Evolutionary conservation across 2,797 vertebrate species (phyloP), one percentile per base, ranked within the genome.

Genomic region (Eleutherodactylus coqui): DNA sequence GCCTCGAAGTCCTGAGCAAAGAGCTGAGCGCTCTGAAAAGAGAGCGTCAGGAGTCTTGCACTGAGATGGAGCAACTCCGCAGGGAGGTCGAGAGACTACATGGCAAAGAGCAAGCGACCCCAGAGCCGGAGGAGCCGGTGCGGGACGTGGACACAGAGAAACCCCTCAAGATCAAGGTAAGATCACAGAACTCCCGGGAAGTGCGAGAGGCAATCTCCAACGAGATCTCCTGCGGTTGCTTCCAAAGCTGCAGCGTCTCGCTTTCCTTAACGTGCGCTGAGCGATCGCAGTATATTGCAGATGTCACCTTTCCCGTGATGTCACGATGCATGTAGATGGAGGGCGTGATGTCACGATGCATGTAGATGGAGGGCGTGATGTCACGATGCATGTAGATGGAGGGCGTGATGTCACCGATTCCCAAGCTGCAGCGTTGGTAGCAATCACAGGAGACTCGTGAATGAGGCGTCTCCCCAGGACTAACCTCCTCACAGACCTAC

Each of bases 1-100:
- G 96, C 0, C 94, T 99, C 38, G 97, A 98, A 79, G 91, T 95
- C 2, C 94, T 99, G 75, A 97, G 96, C 92, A 98, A 95, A 87
- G 97, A 99, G 90, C 94, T 99, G 88, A 96, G 95, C 0, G 90
- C 95, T 0, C 93, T 96, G 13, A 94, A 96, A 55, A 94, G 97
- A 0, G 95, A 97, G 83, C 92, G 95, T 0, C 96, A 96, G 76
- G 93, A 96, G 2, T 92, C 95, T 0, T 91, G 93, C 0, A 91
- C 93, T 0, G 95, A 96, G 78, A 95, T 94, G 0, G 95, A 96
- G 13, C 92, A 91, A 0, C 93, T 95, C 0, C 86, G 94, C 0
- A 93, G 92, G 34, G 92, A 95, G 1, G 88, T 93, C 0, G 87
- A 92, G 0, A 91, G 88, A 3, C 90, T 94, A 3, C 89, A 86